Base-by-base conservation (phyloP, 2,797 vertebrate species). In the Micropoecilia bifurca region DNA sequence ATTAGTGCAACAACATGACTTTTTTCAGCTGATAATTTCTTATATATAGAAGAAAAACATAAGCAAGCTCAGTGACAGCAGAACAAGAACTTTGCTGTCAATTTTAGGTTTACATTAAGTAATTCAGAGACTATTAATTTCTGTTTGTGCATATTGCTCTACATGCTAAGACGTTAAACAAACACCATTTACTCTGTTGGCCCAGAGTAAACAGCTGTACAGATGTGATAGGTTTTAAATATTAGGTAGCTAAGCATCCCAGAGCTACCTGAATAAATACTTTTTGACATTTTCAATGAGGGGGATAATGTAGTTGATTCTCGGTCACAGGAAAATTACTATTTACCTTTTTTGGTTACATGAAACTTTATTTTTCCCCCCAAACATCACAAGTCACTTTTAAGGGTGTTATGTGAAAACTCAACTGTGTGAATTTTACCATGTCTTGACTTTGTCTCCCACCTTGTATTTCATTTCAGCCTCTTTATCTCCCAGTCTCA, bases 201-300 rank as follows among this genome's bases (percentile, higher is more conserved):
- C 90, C 88, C 78, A 55, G 81, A 89, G 93, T 88, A 91, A 94
- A 93, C 94, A 95, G 92, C 94, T 95, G 93, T 88, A 93, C 85
- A 46, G 88, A 88, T 81, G 86, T 61, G 93, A 94, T 94, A 90
- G 72, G 87, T 92, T 93, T 95, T 91, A 94, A 92, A 94, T 92
- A 94, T 95, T 91, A 92, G 91, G 88, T 74, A 75, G 92, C 82
- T 87, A 88, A 91, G 91, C 90, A 87, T 94, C 87, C 84, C 75
- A 75, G 8, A 92, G 93, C 93, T 90, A 91, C 92, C 83, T 73
- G 91, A 95, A 94, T 96, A 92, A 93, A 96, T 95, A 93, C 93
- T 85, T 83, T 88, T 82, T 94, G 94, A 94, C 93, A 94, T 94
- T 95, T 94, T 90, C 91, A 89, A 90, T 76, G 36, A 79, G 81